These are phyloP conservation scores for Oryzias dopingdopingensis DNA, from an alignment of 2,797 vertebrate species.

Conservation along the genomic window DNA sequence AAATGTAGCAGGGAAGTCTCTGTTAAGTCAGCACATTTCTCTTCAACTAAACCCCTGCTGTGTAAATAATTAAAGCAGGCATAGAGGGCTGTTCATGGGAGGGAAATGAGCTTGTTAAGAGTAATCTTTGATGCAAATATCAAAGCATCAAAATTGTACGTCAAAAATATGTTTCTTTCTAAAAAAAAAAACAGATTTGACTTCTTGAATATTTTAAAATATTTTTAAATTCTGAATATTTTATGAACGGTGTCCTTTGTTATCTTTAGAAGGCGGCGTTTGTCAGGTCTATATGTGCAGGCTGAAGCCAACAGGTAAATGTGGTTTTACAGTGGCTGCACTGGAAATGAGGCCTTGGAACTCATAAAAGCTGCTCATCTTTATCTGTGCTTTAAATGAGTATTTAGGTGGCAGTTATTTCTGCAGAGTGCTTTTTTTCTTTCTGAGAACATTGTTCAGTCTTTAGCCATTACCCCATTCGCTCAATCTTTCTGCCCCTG, in stretches of 20 bases:
- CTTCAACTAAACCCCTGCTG: conserved; percentile 42
- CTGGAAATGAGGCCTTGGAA: conserved; percentile 41
- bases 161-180: neutral
- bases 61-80: conserved; percentile 65
- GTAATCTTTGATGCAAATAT: conserved; percentile 56
- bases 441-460: conserved; percentile 19
- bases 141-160: conserved; percentile 55
- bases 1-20: conserved; percentile 36
- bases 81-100: conserved; percentile 36
- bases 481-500: conserved; percentile 24
- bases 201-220: too few species aligned
- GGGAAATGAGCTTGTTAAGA: conserved; percentile 43
- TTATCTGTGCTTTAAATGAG: conserved; percentile 30
- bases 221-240: too few species aligned
- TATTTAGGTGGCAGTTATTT: conserved; percentile 32
- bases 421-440: neutral
- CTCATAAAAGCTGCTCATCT: conserved; percentile 46
- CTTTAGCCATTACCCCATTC: conserved; percentile 23
- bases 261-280: neutral
- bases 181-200: neutral
- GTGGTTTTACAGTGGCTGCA: conserved; percentile 40
- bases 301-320: conserved; percentile 39
- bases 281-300: conserved; percentile 10
- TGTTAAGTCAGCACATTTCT: conserved; percentile 63
- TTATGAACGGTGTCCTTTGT: too few species aligned